Conservation (phyloP, 2,113 vertebrate genomes). For the Gymnobelideus leadbeateri region DNA sequence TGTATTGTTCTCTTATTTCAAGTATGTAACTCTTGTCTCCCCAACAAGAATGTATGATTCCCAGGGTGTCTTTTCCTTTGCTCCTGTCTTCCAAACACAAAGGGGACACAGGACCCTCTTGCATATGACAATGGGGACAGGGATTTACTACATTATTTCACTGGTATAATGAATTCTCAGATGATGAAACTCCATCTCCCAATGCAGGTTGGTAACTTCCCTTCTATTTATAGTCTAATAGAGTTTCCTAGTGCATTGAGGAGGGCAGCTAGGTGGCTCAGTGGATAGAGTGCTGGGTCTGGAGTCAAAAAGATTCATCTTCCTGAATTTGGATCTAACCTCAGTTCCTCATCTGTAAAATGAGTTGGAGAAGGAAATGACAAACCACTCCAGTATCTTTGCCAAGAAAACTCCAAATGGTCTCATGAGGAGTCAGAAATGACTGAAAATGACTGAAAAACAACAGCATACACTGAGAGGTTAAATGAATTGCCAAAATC, state of each 20-base stretch:
- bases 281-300: not conserved
- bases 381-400: not conserved
- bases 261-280: not conserved
- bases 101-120: not conserved
- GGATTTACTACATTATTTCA: not conserved
- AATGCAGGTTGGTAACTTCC: not conserved
- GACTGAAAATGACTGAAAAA: not conserved
- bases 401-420: not conserved
- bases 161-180: not conserved
- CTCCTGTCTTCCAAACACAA: not conserved
- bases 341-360: not conserved
- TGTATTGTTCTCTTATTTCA: slow-evolving; percentile 1
- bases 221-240: not conserved
- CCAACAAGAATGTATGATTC: not conserved
- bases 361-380: not conserved
- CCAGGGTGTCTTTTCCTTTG: not conserved
- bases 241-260: not conserved
- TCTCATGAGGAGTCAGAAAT: not conserved
- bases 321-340: not conserved
- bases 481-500: not conserved
- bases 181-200: not conserved
- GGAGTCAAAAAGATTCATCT: not conserved
- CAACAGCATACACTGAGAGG: not conserved
- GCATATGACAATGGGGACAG: not conserved
- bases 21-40: not conserved